Evolutionary conservation across 2,888 invertebrate genomes (phyloP).

Genomic region (Ellobium chinense): DNA sequence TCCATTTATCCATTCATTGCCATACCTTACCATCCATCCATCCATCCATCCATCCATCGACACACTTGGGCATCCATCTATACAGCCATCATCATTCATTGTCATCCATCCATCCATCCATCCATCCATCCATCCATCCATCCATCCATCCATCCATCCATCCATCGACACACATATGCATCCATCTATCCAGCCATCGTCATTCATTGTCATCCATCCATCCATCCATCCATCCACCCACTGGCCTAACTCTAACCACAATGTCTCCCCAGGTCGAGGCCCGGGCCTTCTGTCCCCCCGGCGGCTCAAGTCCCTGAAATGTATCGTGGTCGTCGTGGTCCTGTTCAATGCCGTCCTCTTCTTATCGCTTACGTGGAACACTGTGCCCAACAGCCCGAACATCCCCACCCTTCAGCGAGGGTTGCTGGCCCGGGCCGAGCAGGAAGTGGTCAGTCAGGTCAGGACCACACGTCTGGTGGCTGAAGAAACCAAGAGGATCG

Average conservation of each 20-base stretch:
- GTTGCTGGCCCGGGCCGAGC: not conserved
- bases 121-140: not conserved
- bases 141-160: not conserved
- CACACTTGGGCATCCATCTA: not conserved
- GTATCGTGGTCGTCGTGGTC: not conserved
- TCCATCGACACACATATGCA: not conserved
- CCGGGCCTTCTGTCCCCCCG: not conserved
- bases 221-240: too few species aligned
- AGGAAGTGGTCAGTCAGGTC: not conserved
- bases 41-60: too few species aligned
- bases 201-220: too few species aligned
- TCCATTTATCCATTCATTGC: not conserved
- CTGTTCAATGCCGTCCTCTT: slow-evolving; percentile 2
- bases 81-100: not conserved
- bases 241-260: not conserved
- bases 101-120: too few species aligned
- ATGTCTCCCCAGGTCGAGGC: slow-evolving; percentile 12
- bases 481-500: not conserved
- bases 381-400: not conserved
- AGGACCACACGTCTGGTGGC: not conserved
- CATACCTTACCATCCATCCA: too few species aligned
- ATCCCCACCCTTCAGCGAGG: not conserved
- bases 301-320: slow-evolving; percentile 20
- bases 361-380: not conserved
- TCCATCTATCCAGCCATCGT: too few species aligned